Evolutionary conservation across 1,140 invertebrate species (phyloP).

Genomic region (Drosophila littoralis): DNA sequence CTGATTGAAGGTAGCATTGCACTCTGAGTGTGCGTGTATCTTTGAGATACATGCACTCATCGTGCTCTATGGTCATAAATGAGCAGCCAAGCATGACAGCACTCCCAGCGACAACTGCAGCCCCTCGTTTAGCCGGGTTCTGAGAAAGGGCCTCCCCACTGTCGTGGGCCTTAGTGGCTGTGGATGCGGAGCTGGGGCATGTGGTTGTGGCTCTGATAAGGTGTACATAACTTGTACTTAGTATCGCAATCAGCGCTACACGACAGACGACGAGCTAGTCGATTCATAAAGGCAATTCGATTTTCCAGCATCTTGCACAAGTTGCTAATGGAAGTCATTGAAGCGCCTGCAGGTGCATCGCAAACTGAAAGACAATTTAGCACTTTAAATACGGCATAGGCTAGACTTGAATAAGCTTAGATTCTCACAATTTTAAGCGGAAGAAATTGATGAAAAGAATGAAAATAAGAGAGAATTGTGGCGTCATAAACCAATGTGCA

Average conservation of each 20-base stretch:
- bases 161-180: not conserved
- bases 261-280: not conserved
- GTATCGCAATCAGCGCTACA: not conserved
- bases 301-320: conserved; percentile 49
- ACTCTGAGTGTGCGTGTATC: conserved; percentile 44
- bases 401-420: too few relatives aligned
- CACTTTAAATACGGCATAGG: not conserved
- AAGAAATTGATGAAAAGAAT: too few relatives aligned
- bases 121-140: conserved; percentile 15
- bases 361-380: not conserved
- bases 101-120: conserved; percentile 23
- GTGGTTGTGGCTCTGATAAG: conserved; percentile 44
- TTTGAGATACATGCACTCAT: conserved; percentile 57
- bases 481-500: too few relatives aligned
- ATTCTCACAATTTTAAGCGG: too few relatives aligned
- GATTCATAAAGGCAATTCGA: conserved; percentile 63
- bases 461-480: too few relatives aligned
- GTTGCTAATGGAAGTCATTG: conserved; percentile 37
- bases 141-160: not conserved
- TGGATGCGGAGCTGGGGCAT: not conserved
- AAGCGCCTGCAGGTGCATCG: not conserved
- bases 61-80: conserved; percentile 76
- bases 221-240: conserved; percentile 64
- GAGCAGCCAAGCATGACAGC: conserved; percentile 71
- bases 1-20: not conserved